Percentiles rank a stretch among this genome's conserved stretches.
Evolutionary conservation across 2,888 invertebrate genomes (phyloP).

Genomic region (Protophormia terraenovae): DNA sequence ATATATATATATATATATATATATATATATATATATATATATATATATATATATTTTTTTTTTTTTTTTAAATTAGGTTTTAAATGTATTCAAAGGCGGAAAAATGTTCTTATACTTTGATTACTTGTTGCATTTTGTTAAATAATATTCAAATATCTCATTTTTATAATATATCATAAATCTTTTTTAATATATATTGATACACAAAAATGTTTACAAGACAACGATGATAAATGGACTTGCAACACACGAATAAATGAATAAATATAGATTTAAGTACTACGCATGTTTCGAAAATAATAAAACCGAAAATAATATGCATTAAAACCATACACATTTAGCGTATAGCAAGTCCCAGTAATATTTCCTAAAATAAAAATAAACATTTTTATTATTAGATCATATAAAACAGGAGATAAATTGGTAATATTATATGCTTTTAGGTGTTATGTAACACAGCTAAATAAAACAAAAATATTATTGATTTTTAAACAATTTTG

Average conservation of each 20-base stretch:
- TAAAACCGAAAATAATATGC: conserved; percentile 22
- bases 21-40: too few species aligned
- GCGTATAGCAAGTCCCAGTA: background rate
- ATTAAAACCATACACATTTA: background rate
- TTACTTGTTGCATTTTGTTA: too few species aligned
- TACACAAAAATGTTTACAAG: background rate
- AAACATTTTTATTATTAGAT: background rate
- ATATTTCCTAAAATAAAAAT: background rate
- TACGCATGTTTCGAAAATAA: conserved; percentile 22
- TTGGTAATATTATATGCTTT: background rate
- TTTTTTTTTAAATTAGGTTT: too few species aligned
- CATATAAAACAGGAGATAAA: background rate
- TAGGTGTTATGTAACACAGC: too few species aligned
- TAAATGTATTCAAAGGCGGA: too few species aligned
- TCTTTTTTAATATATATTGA: background rate
- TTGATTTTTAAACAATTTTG: too few species aligned
- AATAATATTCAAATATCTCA: too few species aligned
- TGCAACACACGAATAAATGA: background rate
- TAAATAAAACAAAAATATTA: too few species aligned
- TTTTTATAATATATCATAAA: background rate
- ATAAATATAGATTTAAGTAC: background rate
- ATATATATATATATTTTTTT: too few species aligned
- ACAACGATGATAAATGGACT: background rate
- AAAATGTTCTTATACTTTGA: too few species aligned
- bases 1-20: too few species aligned